Conservation (phyloP, 1,140 invertebrate species). For the Drosophila bocki region DNA sequence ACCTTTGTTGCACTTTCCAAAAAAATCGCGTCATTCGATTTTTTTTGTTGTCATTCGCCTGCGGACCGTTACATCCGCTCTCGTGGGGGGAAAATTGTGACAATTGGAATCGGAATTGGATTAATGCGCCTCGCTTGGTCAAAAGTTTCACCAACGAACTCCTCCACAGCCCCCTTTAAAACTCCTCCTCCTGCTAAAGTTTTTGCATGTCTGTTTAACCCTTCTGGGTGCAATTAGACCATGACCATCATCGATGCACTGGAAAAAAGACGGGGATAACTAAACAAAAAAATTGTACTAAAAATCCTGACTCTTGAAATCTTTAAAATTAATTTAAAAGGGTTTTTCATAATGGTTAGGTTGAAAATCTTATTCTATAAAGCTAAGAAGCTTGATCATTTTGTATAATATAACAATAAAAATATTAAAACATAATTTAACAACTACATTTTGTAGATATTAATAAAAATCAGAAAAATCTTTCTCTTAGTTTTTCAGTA, state of each 20-base stretch:
- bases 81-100: conserved; percentile 17
- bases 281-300: neutral
- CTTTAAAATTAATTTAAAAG: no score
- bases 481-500: no score
- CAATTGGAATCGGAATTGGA: conserved; percentile 72
- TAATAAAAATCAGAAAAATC: no score
- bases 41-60: conserved; percentile 70
- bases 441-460: no score
- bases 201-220: conserved; percentile 75
- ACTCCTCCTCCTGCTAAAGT: conserved; percentile 42
- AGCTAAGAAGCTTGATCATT: no score
- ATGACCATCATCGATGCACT: conserved; percentile 52
- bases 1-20: conserved; percentile 66
- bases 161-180: conserved; percentile 8
- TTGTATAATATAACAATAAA: no score
- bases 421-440: no score
- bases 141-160: conserved; percentile 7
- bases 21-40: conserved; percentile 61
- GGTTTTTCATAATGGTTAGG: neutral
- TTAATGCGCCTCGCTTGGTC: conserved; percentile 67
- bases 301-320: neutral
- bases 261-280: neutral
- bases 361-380: no score
- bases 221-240: conserved; percentile 77
- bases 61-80: conserved; percentile 81